Base-by-base conservation (phyloP, 1,140 invertebrate genomes). In the Procambarus clarkii region DNA sequence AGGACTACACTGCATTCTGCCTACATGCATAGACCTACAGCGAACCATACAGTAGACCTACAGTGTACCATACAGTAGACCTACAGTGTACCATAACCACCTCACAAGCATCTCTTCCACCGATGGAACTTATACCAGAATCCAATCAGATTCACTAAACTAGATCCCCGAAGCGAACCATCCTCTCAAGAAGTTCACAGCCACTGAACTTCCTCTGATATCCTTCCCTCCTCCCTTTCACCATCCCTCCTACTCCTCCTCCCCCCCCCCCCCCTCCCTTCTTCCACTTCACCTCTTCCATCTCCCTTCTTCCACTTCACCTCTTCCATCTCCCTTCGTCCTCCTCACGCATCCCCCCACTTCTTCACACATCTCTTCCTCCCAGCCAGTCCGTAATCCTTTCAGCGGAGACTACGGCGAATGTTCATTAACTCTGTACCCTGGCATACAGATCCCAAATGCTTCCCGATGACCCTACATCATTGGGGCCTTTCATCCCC, bases 341-440 rank as follows among this genome's bases (percentile, higher is more conserved):
- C 48, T 34, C 46, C 0, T 34, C 79, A 50, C 13, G 48, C 80
- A 15, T 82, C 54, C 48, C 48, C 50, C 13, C 8, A 9, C 50
- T 54, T 8, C 50, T 54, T 54, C 2, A 34, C 76, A 13, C 44
- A 34, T 34, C 34, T 34, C 34, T 34, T 58, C 80, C 79, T 74
- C 74, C 69, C 64, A 54, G 5, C 83, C 45, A n/a, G 69, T 91
- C 89, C 46, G 34, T 69, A 91, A 91, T 71, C 87, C 87, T 89
- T 89, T 89, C 64, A 83, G 60, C 79, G 64, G 24, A 77, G 79
- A 82, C 79, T 89, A 58, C 54, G 60, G 82, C 13, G 13, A 79
- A 80, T 91, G 88, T 91, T 91, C 89, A 91, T 91, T 91, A 91
- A 91, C 89, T 91, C 84, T 91, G 89, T 91, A 85, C 82, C 89